Base-by-base conservation (phyloP, 2,113 vertebrate species). In the Aepyceros melampus region DNA sequence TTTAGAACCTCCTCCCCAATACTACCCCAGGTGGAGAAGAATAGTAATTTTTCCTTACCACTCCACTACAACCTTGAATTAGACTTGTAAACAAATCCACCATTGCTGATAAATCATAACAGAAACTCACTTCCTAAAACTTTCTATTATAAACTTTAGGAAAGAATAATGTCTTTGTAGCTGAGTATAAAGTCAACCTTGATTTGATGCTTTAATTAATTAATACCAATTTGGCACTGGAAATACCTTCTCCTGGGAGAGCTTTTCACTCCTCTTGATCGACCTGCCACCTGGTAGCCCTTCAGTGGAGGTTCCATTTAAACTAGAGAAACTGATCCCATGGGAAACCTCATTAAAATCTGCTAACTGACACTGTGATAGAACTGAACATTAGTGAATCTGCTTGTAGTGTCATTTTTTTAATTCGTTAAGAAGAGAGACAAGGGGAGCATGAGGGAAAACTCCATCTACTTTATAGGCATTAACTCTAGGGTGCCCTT, bases 221-320 rank as follows among this genome's bases (percentile, higher is more conserved):
- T 86, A 49, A 88, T 91, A 40, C 5, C 31, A 51, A 12, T 76
- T 85, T 86, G 53, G 17, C 5, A 14, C 13, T 71, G 8, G 40
- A 62, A 85, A 58, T 58, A 51, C 15, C 33, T 84, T 56, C 23
- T 94, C 16, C 21, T 87, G 78, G 36, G 60, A 95, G 36, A 27
- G 36, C 71, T 78, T 94, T 87, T 96, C 16, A 2, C 83, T 93
- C 43, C 58, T 79, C 29, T 94, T 74, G 29, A 94, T 31, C 79
- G 51, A 82, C 51, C 53, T 83, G 9, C 71, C 71, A 76, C 25
- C 45, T 23, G 62, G 14, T 31, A 91, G 55, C 91, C 17, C 14
- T 87, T 94, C 78, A 58, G 51, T 47, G 7, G 15, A 74, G 36
- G 9, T 86, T 29, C 15, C n/a, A 31, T n/a, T 74, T 86, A 84